Conservation (phyloP, 2,888 invertebrate genomes). For the Scaptomyza flava region DNA sequence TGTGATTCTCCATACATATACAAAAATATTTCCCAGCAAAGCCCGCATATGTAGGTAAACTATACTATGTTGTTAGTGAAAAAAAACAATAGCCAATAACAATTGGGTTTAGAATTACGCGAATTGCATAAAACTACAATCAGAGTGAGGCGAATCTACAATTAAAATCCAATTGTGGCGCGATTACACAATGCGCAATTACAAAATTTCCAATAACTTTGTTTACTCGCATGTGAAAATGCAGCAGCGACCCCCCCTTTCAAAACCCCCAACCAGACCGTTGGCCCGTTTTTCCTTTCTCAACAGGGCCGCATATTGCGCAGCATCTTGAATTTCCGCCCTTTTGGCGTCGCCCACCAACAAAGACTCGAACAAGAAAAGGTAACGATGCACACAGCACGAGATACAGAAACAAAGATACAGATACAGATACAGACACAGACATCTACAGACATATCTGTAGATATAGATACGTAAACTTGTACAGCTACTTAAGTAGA, state of each 20-base stretch:
- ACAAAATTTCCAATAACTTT: slow-evolving; percentile 68
- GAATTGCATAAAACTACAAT: slow-evolving; percentile 14
- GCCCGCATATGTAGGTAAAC: slow-evolving; percentile 2
- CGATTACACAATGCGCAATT: slow-evolving; percentile 65
- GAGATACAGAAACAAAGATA: slow-evolving; percentile 26
- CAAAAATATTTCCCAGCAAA: slow-evolving; percentile 6
- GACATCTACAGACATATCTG: slow-evolving; percentile 20
- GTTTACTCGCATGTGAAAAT: slow-evolving; percentile 68
- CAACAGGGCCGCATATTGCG: slow-evolving; percentile 58
- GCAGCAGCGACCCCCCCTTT: slow-evolving; percentile 26
- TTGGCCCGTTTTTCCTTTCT: too few species aligned
- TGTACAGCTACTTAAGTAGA: slow-evolving; percentile 43
- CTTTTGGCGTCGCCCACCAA: slow-evolving; percentile 49
- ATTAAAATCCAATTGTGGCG: slow-evolving; percentile 70
- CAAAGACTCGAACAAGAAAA: slow-evolving; percentile 43
- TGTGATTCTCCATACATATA: slow-evolving; percentile 7
- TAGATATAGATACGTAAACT: slow-evolving; percentile 24
- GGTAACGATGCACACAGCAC: slow-evolving; percentile 52
- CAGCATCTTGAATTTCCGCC: slow-evolving; percentile 73
- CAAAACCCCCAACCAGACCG: background rate
- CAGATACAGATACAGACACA: slow-evolving; percentile 17
- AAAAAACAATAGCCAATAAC: slow-evolving; percentile 10
- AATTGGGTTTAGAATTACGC: slow-evolving; percentile 52
- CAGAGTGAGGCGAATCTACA: slow-evolving; percentile 46
- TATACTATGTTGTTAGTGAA: background rate